phyloP scores from a whole-genome alignment of 92 coral and sea anemone species.

The Heteractis magnifica region DNA sequence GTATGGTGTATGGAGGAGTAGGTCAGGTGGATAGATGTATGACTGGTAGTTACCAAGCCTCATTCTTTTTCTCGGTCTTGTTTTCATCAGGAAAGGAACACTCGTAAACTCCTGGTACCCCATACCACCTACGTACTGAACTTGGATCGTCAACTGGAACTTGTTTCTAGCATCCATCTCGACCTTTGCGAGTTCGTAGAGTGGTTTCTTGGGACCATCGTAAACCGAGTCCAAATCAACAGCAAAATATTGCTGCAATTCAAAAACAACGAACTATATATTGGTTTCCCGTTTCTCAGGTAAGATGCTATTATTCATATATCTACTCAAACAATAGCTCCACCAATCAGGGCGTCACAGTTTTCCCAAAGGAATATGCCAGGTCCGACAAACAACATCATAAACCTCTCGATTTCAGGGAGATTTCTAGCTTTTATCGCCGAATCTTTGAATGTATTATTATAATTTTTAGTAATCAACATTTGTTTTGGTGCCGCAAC shows the following conservation, averaged over 20 bases:
- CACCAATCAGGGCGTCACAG: too few species aligned
- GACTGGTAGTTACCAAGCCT: background rate
- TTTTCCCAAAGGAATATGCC: too few species aligned
- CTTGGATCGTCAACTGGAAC: conserved; percentile 61
- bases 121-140: conserved; percentile 59
- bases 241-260: conserved; percentile 69
- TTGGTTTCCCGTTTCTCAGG: background rate
- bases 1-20: too few species aligned
- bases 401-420: too few species aligned
- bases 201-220: conserved; percentile 66
- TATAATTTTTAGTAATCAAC: too few species aligned
- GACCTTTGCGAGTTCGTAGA: conserved; percentile 72
- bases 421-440: too few species aligned
- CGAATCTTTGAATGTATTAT: too few species aligned
- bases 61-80: conserved; percentile 27
- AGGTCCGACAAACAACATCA: too few species aligned
- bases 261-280: background rate
- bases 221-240: conserved; percentile 83
- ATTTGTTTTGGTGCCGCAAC: too few species aligned
- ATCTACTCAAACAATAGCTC: too few species aligned
- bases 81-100: conserved; percentile 60
- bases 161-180: conserved; percentile 62
- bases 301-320: background rate
- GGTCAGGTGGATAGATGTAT: too few species aligned
- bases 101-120: conserved; percentile 66